A percentile compares a stretch with the other conserved stretches of the same genome.
Conservation (phyloP, 2,113 vertebrate genomes). For the Poeciliopsis occidentalis region DNA sequence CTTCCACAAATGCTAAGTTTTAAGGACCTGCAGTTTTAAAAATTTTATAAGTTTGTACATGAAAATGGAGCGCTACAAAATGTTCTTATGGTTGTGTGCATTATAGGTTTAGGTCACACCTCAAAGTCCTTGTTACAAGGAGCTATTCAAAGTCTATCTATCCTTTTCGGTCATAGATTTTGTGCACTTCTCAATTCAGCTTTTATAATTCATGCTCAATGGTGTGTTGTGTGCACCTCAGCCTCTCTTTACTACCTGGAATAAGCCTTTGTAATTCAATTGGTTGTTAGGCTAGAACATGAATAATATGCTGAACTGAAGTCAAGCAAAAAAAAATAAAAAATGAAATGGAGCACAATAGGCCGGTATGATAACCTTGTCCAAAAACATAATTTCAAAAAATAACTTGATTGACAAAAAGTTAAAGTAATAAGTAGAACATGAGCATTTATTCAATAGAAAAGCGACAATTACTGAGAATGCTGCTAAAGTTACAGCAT, state of each 20-base stretch:
- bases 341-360: neutral
- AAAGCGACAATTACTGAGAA: neutral
- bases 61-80: too few species aligned
- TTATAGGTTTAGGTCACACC: too few species aligned
- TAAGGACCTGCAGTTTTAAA: neutral
- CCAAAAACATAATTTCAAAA: neutral
- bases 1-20: neutral
- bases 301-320: neutral
- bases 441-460: neutral
- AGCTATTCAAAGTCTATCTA: neutral
- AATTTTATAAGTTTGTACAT: too few species aligned
- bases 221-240: neutral
- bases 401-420: neutral
- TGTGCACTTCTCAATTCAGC: neutral
- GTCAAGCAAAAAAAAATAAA: neutral
- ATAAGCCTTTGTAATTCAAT: neutral
- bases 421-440: too few species aligned
- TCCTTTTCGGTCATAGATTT: neutral
- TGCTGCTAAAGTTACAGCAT: neutral
- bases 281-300: neutral
- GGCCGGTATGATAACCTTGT: neutral
- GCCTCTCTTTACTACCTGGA: neutral
- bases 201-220: neutral
- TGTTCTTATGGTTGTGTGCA: too few species aligned
- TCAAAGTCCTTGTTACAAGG: neutral